A percentile compares a stretch with the other conserved stretches of the same genome.
Conservation (phyloP, 2,797 vertebrate species). For the Gambelia wislizenii region DNA sequence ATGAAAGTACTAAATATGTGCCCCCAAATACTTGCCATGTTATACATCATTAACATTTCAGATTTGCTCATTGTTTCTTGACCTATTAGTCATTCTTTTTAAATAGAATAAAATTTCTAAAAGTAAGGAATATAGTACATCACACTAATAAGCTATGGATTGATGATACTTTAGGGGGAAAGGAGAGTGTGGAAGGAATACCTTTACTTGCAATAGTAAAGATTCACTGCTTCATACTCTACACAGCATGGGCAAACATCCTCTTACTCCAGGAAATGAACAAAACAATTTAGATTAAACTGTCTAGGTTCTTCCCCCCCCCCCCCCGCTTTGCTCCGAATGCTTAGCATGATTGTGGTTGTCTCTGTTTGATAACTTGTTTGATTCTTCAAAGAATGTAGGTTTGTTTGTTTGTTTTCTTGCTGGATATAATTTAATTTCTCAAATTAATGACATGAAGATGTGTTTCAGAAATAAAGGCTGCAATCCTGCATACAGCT, state of each 20-base stretch:
- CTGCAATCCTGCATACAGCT: background rate
- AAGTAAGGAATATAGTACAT: conserved; percentile 38
- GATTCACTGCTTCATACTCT: conserved; percentile 26
- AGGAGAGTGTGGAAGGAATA: background rate
- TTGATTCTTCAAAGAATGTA: background rate
- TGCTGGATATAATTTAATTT: background rate
- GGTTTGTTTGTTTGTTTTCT: background rate
- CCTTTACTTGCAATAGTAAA: background rate
- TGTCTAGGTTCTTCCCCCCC: conserved; percentile 6
- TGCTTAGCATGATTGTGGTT: conserved; percentile 27
- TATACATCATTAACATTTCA: conserved; percentile 56
- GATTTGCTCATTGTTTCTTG: conserved; percentile 17
- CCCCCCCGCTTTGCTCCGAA: conserved; percentile 31
- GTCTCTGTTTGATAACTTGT: background rate
- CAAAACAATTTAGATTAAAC: conserved; percentile 55
- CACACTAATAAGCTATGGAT: conserved; percentile 35
- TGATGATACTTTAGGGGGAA: conserved; percentile 6
- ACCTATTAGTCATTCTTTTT: conserved; percentile 26
- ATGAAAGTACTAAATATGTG: conserved; percentile 60
- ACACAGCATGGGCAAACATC: conserved; percentile 35
- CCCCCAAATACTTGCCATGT: conserved; percentile 41
- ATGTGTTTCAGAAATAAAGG: background rate
- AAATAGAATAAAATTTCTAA: conserved; percentile 21
- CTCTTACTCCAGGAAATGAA: conserved; percentile 3
- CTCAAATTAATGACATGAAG: conserved; percentile 2